Evolutionary conservation across 1,140 invertebrate genomes (phyloP), one percentile per base, ranked within the genome.

Genomic region (Monomorium pharaonis): DNA sequence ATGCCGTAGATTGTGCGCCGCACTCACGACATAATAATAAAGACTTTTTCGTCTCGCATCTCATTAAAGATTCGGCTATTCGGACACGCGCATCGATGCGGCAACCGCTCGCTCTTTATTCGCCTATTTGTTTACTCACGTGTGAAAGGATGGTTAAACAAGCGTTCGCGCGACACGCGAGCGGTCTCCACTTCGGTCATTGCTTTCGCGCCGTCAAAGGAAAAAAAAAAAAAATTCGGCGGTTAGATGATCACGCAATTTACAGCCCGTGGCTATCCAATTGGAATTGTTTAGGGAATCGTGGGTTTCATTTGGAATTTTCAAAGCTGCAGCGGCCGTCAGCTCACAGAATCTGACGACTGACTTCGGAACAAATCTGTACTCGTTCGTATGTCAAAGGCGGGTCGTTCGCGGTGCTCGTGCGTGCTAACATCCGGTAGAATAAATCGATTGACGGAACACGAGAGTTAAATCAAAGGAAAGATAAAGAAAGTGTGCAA

Each of bases 131-230:
- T 91, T 91, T 89, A 89, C 90, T 91, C 77, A 91, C 86, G 90
- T 91, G 90, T 89, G 89, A 89, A 91, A 91, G 90, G 89, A 89
- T 91, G 90, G 88, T 89, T 88, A 91, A 91, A 91, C 84, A 90
- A 91, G 84, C 75, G 69, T 86, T 90, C 77, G 86, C 89, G 83
- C 80, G 84, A 91, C 90, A 91, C 89, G 90, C 90, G 90, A 90
- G 81, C 86, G 83, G n/a, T 90, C 86, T 88, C 86, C 70, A 60
- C 21, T 24, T 56, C 88, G 86, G 83, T 90, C 86, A 86, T 88
- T 90, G 89, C 89, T 90, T 90, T 90, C 62, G 63, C 63, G 62
- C 30, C 76, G 86, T 33, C 63, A 42, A 62, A 63, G 77, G 90
- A 67, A 67, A 67, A 42, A 62, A 63, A 72, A 90, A 67, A 67